Evolutionary conservation across 2,888 invertebrate species (phyloP).

Genomic region (Criorhina ranunculi): DNA sequence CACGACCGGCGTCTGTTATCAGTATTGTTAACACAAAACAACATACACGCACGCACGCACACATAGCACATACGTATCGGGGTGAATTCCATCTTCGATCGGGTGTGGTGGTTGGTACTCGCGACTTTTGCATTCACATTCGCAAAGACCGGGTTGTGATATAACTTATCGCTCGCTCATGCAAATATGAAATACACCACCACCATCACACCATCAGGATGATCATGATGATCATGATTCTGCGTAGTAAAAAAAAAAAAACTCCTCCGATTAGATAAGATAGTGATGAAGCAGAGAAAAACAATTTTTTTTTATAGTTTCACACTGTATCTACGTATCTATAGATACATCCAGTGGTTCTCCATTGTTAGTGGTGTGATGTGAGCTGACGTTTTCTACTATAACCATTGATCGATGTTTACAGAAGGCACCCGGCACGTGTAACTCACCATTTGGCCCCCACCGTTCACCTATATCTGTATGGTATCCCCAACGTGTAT

Average conservation of each 20-base stretch:
- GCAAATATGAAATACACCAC: background rate
- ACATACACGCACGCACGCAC: background rate
- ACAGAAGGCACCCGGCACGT: slow-evolving; percentile 44
- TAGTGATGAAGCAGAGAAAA: slow-evolving; percentile 34
- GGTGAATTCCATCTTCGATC: slow-evolving; percentile 28
- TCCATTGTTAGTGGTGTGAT: slow-evolving; percentile 22
- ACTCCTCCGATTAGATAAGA: slow-evolving; percentile 67
- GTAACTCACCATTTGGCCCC: slow-evolving; percentile 8
- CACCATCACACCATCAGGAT: background rate
- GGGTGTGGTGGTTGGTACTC: background rate
- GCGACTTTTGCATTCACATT: slow-evolving; percentile 1
- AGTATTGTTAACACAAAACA: slow-evolving; percentile 45
- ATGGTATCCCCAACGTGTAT: background rate
- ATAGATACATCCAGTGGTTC: slow-evolving; percentile 5
- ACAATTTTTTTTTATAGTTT: slow-evolving; percentile 45
- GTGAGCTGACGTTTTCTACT: slow-evolving; percentile 22
- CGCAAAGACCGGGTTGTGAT: slow-evolving; percentile 1
- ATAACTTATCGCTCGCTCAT: slow-evolving; percentile 40
- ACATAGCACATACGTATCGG: background rate
- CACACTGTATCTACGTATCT: slow-evolving; percentile 16
- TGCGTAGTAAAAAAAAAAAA: slow-evolving; percentile 59
- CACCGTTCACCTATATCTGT: background rate
- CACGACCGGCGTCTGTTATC: slow-evolving; percentile 74
- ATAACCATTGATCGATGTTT: slow-evolving; percentile 63
- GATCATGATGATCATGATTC: slow-evolving; percentile 52